These are phyloP conservation scores for Aeoliscus strigatus DNA, from an alignment of 2,797 vertebrate species.

Conservation along the genomic window DNA sequence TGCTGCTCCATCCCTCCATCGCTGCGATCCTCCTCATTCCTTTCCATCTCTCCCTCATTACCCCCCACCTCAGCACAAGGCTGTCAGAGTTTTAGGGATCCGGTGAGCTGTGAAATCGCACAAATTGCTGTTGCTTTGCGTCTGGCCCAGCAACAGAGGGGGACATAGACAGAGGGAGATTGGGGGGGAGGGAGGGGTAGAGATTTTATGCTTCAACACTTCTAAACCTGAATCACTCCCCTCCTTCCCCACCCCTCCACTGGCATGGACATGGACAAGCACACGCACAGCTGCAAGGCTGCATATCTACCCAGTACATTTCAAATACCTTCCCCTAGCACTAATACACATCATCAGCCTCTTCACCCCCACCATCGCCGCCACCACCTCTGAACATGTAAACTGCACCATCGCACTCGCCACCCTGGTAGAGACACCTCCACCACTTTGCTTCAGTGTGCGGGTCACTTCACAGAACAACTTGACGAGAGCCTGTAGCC, in stretches of 20 bases:
- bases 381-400: conserved; percentile 51
- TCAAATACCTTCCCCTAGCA: conserved; percentile 21
- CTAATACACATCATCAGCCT: conserved; percentile 12
- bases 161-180: conserved; percentile 46
- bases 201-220: conserved; percentile 80
- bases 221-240: conserved; percentile 62
- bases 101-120: conserved; percentile 81
- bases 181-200: conserved; percentile 42
- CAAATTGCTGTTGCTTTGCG: conserved; percentile 81
- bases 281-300: conserved; percentile 65
- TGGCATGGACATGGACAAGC: conserved; percentile 62
- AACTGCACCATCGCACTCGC: conserved; percentile 23
- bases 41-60: conserved; percentile 29
- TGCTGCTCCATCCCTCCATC: conserved; percentile 17
- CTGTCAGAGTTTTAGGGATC: conserved; percentile 78
- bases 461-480: conserved; percentile 76
- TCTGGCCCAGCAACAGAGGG: conserved; percentile 69
- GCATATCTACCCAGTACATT: conserved; percentile 35
- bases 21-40: conserved; percentile 29
- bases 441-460: conserved; percentile 72
- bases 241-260: conserved; percentile 40
- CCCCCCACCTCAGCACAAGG: conserved; percentile 51
- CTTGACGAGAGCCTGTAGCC: conserved; percentile 54
- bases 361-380: conserved; percentile 31
- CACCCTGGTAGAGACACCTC: conserved; percentile 69